Evolutionary conservation across 2,797 vertebrate species (phyloP), one percentile per base, ranked within the genome.

Genomic region (Oceanodroma leucorhoa): DNA sequence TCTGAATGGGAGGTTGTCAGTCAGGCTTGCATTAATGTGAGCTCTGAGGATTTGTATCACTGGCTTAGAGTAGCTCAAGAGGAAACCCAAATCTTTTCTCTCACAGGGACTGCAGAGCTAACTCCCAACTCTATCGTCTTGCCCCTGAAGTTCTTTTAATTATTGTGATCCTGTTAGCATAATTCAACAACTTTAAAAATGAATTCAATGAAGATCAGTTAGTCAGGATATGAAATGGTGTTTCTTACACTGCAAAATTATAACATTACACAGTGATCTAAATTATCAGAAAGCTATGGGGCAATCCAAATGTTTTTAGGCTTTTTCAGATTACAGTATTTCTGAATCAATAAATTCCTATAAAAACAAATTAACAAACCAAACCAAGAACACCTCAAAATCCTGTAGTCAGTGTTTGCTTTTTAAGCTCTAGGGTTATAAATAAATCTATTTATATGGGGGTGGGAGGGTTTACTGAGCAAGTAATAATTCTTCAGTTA

Each of bases 1-100:
- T 87, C 69, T 96, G 90, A 96, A 95, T 92, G 75, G 89, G 72
- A 51, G 58, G 55, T 61, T 95, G 94, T 94, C 94, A 96, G 84
- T 94, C 80, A 96, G 53, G 73, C 88, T 96, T 95, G 90, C 81
- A 87, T 95, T 94, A 90, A 90, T 89, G 43, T 83, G 83, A 70
- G 24, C 51, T 92, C 87, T 46, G 32, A 91, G 92, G 89, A 87
- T 94, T 92, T 96, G 73, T 80, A 90, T 94, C 8, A 15, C 61
- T 94, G 67, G 61, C 32, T 95, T 77, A 92, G 45, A 93, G 78
- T 45, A 95, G 54, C 81, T 95, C 64, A 66, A 90, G 79, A 93
- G 77, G 75, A 95, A 94, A 82, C 16, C 55, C 2, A 30, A 92
- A 88, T 89, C 79, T 97, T 81, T 76, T 89, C 72, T 93, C 82